Percentiles rank a stretch among this genome's conserved stretches.
Evolutionary conservation across 1,140 invertebrate genomes (phyloP).

Genomic region (Callitettix versicolor): DNA sequence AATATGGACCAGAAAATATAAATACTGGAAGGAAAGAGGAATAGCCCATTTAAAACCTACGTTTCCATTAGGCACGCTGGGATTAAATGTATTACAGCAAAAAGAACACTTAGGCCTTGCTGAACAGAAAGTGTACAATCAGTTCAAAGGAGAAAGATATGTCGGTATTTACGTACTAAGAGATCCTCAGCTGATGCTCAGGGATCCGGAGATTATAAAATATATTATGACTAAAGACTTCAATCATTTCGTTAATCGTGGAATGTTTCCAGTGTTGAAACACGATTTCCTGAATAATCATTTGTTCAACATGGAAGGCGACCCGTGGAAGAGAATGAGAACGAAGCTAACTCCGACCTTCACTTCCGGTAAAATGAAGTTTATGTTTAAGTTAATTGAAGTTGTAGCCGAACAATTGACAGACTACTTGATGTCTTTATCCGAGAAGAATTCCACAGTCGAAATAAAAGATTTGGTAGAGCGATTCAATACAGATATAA

Average conservation of each 20-base stretch:
- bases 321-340: constrained; percentile 45
- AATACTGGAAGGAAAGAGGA: constrained; percentile 36
- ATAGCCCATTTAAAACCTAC: constrained; percentile 29
- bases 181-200: background rate
- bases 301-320: constrained; percentile 38
- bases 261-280: constrained; percentile 34
- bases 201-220: constrained; percentile 35
- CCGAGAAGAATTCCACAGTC: constrained; percentile 31
- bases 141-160: background rate
- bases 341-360: constrained; percentile 48
- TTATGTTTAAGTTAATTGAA: constrained; percentile 9
- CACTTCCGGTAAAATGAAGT: constrained; percentile 48
- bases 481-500: constrained; percentile 42
- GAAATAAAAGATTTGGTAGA: constrained; percentile 39
- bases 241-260: constrained; percentile 37
- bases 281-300: constrained; percentile 39
- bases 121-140: background rate
- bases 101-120: background rate
- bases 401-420: constrained; percentile 23
- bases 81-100: constrained; percentile 20
- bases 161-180: constrained; percentile 2
- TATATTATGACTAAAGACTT: constrained; percentile 43
- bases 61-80: constrained; percentile 30
- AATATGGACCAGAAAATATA: background rate
- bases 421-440: constrained; percentile 23